A percentile compares a stretch with the other conserved stretches of the same genome.
These are phyloP conservation scores for Ivindomyrus marchei DNA, from an alignment of 2,113 vertebrate genomes.

Conservation along the genomic window DNA sequence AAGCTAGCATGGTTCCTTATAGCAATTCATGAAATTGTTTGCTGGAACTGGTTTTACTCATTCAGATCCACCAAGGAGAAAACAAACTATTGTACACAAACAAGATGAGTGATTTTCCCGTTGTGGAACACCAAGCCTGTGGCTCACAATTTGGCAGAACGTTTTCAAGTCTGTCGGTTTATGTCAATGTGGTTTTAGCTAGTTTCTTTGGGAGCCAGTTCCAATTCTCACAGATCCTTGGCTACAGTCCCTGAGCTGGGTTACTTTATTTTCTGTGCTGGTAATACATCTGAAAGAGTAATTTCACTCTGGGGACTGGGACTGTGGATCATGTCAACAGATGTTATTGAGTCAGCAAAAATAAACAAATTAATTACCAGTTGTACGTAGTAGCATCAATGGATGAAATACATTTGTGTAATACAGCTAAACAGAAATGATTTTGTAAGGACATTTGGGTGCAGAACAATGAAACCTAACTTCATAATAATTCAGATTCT, in stretches of 20 bases:
- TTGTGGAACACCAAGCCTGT: not conserved
- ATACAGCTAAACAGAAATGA: not conserved
- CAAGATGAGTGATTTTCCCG: not conserved
- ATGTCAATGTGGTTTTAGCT: not conserved
- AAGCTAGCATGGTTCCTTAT: not conserved
- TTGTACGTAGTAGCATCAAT: not conserved
- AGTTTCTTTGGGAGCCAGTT: not conserved
- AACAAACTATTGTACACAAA: not conserved
- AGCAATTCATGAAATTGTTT: not conserved
- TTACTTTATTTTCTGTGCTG: not conserved
- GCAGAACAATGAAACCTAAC: not conserved
- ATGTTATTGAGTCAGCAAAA: constrained; percentile 5
- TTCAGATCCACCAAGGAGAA: not conserved
- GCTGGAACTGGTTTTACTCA: not conserved
- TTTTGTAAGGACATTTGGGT: not conserved
- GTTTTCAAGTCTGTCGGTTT: not conserved
- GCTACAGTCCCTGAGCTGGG: not conserved
- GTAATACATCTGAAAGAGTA: not conserved
- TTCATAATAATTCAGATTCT: not conserved
- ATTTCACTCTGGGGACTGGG: not conserved
- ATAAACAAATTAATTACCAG: not conserved
- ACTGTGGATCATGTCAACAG: not conserved
- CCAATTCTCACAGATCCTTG: not conserved
- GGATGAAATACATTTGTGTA: not conserved
- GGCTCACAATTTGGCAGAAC: not conserved